phyloP scores from a whole-genome alignment of 2,113 vertebrate species.

The Gopherus evgoodei region DNA sequence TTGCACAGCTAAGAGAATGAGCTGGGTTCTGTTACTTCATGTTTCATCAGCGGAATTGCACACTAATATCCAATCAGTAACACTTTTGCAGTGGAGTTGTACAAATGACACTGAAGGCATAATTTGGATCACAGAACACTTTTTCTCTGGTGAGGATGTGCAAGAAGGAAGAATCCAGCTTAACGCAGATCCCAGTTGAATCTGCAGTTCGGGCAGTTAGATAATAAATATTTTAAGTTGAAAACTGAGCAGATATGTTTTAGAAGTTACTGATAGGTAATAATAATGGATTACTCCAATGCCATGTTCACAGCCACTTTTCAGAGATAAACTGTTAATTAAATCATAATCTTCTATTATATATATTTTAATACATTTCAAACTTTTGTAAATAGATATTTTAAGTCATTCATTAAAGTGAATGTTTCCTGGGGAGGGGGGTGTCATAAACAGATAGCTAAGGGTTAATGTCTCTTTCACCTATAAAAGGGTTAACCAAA shows the following conservation, averaged over 20 bases:
- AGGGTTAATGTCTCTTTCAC: too few relatives aligned
- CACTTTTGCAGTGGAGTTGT: neutral
- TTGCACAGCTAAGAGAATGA: neutral
- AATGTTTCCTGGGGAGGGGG: conserved; percentile 4
- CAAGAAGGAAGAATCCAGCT: conserved; percentile 8
- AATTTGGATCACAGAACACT: neutral
- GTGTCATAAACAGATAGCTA: too few relatives aligned
- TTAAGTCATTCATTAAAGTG: conserved; percentile 62
- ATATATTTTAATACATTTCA: conserved; percentile 62
- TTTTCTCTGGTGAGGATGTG: conserved; percentile 4
- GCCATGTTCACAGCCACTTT: conserved; percentile 55
- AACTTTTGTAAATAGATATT: conserved; percentile 50
- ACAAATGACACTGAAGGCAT: neutral
- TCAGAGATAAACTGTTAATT: conserved; percentile 59
- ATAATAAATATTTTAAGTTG: conserved; percentile 61
- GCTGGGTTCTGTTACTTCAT: neutral
- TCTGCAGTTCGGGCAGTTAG: neutral
- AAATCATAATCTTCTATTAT: conserved; percentile 53
- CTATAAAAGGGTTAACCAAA: too few relatives aligned
- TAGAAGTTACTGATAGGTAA: conserved; percentile 51
- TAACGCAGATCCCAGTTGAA: neutral
- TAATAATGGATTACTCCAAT: conserved; percentile 54
- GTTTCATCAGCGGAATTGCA: neutral
- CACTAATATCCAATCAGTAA: neutral
- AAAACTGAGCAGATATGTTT: conserved; percentile 63